Base-by-base conservation (phyloP, 2,113 vertebrate species). In the Corythornis cristatus region DNA sequence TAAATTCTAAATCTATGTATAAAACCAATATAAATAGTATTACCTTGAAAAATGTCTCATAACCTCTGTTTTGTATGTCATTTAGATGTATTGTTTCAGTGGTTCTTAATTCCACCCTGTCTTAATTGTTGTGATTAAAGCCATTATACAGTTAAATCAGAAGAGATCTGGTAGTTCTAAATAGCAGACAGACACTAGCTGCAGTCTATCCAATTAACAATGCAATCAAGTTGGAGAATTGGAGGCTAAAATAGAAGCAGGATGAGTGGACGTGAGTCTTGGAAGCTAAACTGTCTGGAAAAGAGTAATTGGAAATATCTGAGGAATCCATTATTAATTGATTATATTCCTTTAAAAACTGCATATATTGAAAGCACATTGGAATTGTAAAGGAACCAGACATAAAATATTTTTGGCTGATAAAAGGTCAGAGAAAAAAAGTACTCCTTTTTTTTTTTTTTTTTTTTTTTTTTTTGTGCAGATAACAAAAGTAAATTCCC, bases 401-500 rank as follows among this genome's bases (percentile, higher is more conserved):
- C 45, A 61, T 74, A 67, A 91, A 77, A 95, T 96, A 94, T 93
- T 96, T 96, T 91, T 92, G 77, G 86, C 61, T 96, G 91, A 97
- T 95, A 94, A 72, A 84, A 89, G 90, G 72, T 88, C 71, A 84
- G 91, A 73, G 40, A 65, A 83, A 93, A 83, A 90, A 91, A 67
- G 88, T 70, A 92, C 45, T 56, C 15, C 12, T 35, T 35, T 35
- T 35, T 35, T 37, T 37, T 37, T 37, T 37, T 37, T 37, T 37
- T 37, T 37, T 37, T 37, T 37, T 37, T 37, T 37, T 54, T 84
- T 96, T 96, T 93, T 94, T 71, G 54, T 81, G n/a, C 73, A 77
- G 71, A 86, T 95, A 91, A 88, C 46, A 80, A 91, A 88, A 96
- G 87, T 96, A 93, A 96, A 95, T 45, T 86, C n/a, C n/a, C n/a